phyloP scores from a whole-genome alignment of 2,888 invertebrate species.

The Lucinisca nassula region DNA sequence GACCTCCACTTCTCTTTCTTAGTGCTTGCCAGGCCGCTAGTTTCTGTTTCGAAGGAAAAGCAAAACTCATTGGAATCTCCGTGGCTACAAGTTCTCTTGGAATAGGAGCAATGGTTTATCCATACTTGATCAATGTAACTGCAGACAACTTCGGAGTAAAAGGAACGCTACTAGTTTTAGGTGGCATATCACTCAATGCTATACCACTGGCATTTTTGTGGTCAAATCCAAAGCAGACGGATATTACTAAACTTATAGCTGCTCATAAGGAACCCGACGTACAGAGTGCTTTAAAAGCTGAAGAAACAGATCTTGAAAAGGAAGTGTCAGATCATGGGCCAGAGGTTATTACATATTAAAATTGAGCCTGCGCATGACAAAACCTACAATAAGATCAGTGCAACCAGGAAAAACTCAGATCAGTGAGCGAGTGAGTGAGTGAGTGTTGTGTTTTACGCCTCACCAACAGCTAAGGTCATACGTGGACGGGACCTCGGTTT shows the following conservation, averaged over 20 bases:
- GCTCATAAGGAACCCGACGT: background rate
- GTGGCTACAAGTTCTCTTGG: background rate
- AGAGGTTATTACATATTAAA: too few relatives aligned
- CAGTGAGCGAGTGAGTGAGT: too few relatives aligned
- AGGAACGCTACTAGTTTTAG: background rate
- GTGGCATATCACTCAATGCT: background rate
- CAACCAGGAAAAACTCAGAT: too few relatives aligned
- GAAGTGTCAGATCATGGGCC: too few relatives aligned
- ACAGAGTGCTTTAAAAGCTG: background rate
- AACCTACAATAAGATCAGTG: too few relatives aligned
- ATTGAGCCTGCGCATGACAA: too few relatives aligned
- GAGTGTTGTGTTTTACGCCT: too few relatives aligned
- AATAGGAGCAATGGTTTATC: background rate
- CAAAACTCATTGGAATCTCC: background rate
- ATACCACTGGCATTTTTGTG: background rate
- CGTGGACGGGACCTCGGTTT: too few relatives aligned
- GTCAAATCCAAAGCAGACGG: background rate
- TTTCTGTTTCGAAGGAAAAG: background rate
- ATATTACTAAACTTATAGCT: background rate
- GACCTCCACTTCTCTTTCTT: background rate
- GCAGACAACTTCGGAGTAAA: background rate
- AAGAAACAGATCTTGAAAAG: background rate
- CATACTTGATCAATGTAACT: background rate
- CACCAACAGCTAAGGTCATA: too few relatives aligned
- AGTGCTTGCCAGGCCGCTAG: background rate